Base-by-base conservation (phyloP, 2,797 vertebrate species). In the Enteromius trimaculatus region DNA sequence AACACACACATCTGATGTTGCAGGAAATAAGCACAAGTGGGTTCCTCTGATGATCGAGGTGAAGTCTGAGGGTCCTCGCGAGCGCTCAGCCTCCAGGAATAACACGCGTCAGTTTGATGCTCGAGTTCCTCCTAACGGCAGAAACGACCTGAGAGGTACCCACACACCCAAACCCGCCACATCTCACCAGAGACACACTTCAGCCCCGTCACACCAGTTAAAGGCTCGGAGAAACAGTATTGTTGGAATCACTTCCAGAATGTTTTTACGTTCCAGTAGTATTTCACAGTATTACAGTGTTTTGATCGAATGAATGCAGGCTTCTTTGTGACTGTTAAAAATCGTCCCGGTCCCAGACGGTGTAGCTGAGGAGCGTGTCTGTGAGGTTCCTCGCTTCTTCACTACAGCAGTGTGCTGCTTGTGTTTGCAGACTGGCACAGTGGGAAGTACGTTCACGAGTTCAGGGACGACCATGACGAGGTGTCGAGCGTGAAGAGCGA, bases 1-100 rank as follows among this genome's bases (percentile, higher is more conserved):
- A 44, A 44, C 42, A 7, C 17, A 58, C 34, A 2, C 13, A 23
- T 37, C 0, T 62, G 16, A 0, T 44, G 64, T 0, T 60, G 7
- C 10, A 96, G 98, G 97, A 87, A 98, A 96, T 93, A 99, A 99
- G 92, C 98, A 99, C 90, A 98, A 97, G 92, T 99, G 98, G 98
- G 97, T 99, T 90, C 98, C 98, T 10, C 93, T 99, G 87, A 97
- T 97, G 93, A 98, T 99, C 77, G 98, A 99, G 88, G 96, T 99
- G 94, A 99, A 99, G 93, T 96, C 97, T 0, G 97, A 99, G 83
- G 97, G 96, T 77, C 95, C 97, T 31, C 93, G 97, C 72, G 98
- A 99, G 89, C 97, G 98, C 85, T 96, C 96, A 0, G 96, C 95
- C 42, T 97, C 97, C 26, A 95, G 97, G 88, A 98, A 98, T 92